phyloP scores from a whole-genome alignment of 2,113 vertebrate species.

The Myodes glareolus region DNA sequence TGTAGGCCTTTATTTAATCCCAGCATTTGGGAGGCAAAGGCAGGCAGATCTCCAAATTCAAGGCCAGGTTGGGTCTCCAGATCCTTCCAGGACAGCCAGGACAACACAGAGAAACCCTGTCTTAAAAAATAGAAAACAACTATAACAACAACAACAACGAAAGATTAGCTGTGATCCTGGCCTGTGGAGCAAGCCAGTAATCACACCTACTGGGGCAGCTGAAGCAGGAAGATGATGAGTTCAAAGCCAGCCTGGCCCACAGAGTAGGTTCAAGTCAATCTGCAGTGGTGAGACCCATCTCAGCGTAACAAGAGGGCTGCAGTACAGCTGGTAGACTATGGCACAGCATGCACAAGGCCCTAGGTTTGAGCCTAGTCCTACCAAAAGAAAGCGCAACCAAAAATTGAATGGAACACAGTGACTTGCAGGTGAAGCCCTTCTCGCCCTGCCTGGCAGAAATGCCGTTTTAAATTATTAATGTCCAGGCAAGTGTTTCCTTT shows the following conservation, averaged over 20 bases:
- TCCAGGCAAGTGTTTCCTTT: not conserved
- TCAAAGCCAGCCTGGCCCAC: not conserved
- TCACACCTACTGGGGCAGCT: not conserved
- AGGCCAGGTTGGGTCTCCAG: not conserved
- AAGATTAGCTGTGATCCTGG: not conserved
- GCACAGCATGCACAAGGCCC: not conserved
- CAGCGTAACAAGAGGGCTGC: not conserved
- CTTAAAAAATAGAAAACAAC: not conserved
- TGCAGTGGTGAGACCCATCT: not conserved
- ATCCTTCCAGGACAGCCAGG: not conserved
- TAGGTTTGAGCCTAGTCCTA: too few relatives aligned
- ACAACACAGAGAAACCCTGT: not conserved
- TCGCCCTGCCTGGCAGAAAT: not conserved
- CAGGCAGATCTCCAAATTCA: not conserved
- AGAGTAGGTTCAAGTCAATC: not conserved
- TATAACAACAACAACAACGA: not conserved
- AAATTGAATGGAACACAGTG: not conserved
- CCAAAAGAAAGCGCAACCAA: not conserved
- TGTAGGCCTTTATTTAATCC: not conserved
- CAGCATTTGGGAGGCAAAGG: not conserved
- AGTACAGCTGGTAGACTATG: not conserved
- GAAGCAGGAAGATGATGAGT: not conserved
- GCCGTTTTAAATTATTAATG: slow-evolving; percentile 16
- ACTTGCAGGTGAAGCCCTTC: not conserved
- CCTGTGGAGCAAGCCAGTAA: not conserved